Evolutionary conservation across 2,888 invertebrate species (phyloP), one percentile per base, ranked within the genome.

Genomic region (Catocala sponsa): DNA sequence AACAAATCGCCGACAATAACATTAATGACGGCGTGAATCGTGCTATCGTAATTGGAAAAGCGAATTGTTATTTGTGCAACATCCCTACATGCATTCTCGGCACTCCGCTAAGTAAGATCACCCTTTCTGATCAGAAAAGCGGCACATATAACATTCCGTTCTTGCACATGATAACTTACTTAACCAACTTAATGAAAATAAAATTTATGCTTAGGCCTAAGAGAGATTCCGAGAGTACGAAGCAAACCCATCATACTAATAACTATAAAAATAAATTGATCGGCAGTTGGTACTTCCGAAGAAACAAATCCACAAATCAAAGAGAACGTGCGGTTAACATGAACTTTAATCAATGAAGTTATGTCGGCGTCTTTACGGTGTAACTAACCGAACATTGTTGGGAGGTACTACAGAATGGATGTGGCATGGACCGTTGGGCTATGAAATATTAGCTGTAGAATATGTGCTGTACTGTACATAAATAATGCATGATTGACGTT

Each of bases 291-390:
- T 53, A 59, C 47, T 53, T 47, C 46, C 46, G 60, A 76, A 70
- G 70, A 78, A 48, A 78, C 79, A 77, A 74, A 79, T 80, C 76
- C 77, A 74, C 75, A 79, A 81, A 76, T 72, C 76, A 77, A 72
- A 80, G 68, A 72, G 78, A 80, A 79, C 84, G 82, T 85, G 87
- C 88, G 86, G 88, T 85, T 86, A 89, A 90, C 89, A 88, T 91
- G 88, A 87, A 90, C 88, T 89, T 88, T 91, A 93, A 93, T 93
- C 92, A 93, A 92, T 92, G 91, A 92, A 93, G 91, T 91, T 91
- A 91, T 90, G 92, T 87, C 93, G 93, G 93, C 88, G 88, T 90
- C 92, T 94, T 92, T 92, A 90, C 88, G 80, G 88, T 86, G 90
- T 91, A 93, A 94, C 93, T 92, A 92, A 94, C 91, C 92, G 91